These are phyloP conservation scores for Diarsia rubi DNA, from an alignment of 2,888 invertebrate genomes.

Conservation along the genomic window DNA sequence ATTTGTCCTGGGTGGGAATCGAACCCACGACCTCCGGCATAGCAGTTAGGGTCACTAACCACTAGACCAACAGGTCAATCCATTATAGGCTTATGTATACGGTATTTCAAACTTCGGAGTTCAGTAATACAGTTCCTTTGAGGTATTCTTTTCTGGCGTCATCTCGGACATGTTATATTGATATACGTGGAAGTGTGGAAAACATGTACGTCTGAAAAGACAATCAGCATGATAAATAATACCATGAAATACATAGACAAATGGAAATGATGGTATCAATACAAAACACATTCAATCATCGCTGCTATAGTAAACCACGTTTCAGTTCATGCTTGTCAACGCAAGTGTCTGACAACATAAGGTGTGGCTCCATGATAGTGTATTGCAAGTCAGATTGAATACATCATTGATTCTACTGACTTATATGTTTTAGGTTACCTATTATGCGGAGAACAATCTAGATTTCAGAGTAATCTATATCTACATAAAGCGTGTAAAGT, in stretches of 20 bases:
- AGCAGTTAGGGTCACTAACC: too few species aligned
- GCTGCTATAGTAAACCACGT: neutral
- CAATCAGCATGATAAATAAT: neutral
- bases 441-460: neutral
- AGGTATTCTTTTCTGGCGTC: too few species aligned
- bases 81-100: too few species aligned
- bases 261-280: neutral
- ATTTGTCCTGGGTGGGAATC: too few species aligned
- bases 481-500: too few species aligned
- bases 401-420: neutral
- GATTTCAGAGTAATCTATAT: constrained; percentile 6
- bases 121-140: too few species aligned
- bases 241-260: neutral
- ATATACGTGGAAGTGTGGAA: neutral
- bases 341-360: neutral
- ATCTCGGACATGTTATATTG: neutral
- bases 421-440: neutral
- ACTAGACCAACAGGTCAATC: too few species aligned
- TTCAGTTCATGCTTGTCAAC: neutral
- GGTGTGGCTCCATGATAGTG: neutral
- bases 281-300: constrained; percentile 2
- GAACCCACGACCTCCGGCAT: too few species aligned
- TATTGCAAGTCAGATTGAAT: neutral
- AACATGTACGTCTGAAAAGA: neutral
- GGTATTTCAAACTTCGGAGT: too few species aligned